Evolutionary conservation across 2,113 vertebrate species (phyloP).

Genomic region (Oncorhynchus mykiss): DNA sequence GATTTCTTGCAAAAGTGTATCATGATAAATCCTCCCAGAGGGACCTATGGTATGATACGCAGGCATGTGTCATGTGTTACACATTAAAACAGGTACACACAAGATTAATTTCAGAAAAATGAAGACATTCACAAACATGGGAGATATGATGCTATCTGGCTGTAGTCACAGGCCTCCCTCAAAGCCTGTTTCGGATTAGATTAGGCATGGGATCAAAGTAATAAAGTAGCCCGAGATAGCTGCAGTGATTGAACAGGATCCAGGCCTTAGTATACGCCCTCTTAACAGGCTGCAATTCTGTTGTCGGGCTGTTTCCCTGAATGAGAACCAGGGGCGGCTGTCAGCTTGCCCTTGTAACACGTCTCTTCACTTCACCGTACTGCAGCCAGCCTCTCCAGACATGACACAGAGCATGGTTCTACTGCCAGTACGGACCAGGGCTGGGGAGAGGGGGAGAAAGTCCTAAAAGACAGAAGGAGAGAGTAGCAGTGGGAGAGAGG

Average conservation of each 20-base stretch:
- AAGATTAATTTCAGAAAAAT: too few species aligned
- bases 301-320: conserved; percentile 33
- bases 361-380: not conserved
- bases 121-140: not conserved
- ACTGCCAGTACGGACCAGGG: not conserved
- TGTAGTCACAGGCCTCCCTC: too few species aligned
- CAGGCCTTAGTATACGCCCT: not conserved
- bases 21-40: not conserved
- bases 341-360: conserved; percentile 29
- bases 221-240: not conserved
- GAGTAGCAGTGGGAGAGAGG: not conserved
- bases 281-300: conserved; percentile 2
- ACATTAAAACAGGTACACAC: too few species aligned
- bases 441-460: too few species aligned
- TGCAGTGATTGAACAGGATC: conserved; percentile 9
- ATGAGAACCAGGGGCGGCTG: conserved; percentile 21
- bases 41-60: not conserved
- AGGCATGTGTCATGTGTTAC: too few species aligned
- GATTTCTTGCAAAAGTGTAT: too few species aligned
- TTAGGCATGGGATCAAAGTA: not conserved
- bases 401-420: too few species aligned
- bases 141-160: not conserved
- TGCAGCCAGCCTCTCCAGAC: not conserved
- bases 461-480: too few species aligned
- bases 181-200: not conserved